Evolutionary conservation across 2,113 vertebrate genomes (phyloP), one percentile per base, ranked within the genome.

Genomic region (Pristiophorus japonicus): DNA sequence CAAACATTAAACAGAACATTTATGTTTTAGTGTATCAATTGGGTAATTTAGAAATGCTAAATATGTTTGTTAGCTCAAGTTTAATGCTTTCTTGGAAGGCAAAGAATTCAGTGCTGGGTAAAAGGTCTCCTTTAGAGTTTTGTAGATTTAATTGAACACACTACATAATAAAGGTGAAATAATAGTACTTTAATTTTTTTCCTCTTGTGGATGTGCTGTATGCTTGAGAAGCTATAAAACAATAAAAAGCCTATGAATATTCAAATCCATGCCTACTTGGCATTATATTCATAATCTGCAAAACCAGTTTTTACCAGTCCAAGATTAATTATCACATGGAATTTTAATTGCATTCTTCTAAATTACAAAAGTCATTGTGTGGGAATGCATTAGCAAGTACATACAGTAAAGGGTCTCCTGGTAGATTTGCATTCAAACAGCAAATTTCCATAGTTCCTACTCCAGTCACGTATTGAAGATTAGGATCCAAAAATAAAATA

Each of bases 251-350:
- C 98, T 97, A 98, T 98, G 97, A 98, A 98, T 98, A 98, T 98
- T 98, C 97, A 98, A 98, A 97, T 97, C 97, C 97, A 95, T 98
- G 97, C 96, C 96, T 98, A 97, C 95, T 96, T 96, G 97, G 96
- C 96, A 98, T 97, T 97, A 97, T 97, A 98, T 97, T 97, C 97
- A 97, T 98, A 98, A 98, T 98, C 97, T 98, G 97, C 97, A 96
- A 95, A 98, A 98, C 97, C 97, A 96, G 97, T 97, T 97, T 97
- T 98, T 96, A 98, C 97, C 96, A 11, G 97, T 98, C 98, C 97
- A 97, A 97, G 98, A 98, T 98, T 98, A 98, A 98, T 98, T 98
- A 97, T 97, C 97, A 98, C 98, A 97, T 97, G 98, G 97, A 96
- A 96, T 97, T 98, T 98, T 98, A 98, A 98, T 98, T 98, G 97